Conservation (phyloP, 2,797 vertebrate species). For the Lerista edwardsae region DNA sequence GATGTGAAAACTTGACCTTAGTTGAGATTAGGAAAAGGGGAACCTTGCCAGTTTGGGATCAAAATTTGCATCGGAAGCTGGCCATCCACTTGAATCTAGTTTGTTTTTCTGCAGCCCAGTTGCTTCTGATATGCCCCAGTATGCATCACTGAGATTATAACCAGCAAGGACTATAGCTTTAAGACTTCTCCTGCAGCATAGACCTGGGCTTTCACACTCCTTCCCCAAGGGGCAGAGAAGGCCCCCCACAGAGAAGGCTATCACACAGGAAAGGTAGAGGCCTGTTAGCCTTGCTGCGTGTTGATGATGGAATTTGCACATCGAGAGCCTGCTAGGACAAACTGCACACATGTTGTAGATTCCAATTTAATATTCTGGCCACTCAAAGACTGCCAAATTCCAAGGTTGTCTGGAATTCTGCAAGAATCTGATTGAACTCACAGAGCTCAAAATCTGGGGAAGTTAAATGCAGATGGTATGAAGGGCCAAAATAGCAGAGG, state of each 20-base stretch:
- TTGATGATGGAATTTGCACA: too few relatives aligned
- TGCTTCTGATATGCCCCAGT: neutral
- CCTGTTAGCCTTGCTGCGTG: neutral
- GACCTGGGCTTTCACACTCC: neutral
- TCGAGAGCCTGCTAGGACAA: too few relatives aligned
- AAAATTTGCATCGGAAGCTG: neutral
- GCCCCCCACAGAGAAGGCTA: neutral
- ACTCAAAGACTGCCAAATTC: too few relatives aligned
- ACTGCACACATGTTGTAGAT: too few relatives aligned
- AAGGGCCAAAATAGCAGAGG: too few relatives aligned
- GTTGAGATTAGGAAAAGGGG: neutral
- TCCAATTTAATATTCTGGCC: too few relatives aligned
- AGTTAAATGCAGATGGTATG: too few relatives aligned
- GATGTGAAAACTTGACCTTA: neutral
- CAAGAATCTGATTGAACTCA: too few relatives aligned
- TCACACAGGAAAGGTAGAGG: neutral
- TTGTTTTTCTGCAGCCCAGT: neutral
- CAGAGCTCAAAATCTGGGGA: too few relatives aligned
- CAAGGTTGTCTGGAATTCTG: too few relatives aligned
- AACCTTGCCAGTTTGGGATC: neutral
- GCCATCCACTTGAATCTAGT: neutral
- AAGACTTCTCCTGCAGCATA: neutral
- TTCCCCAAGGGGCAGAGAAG: neutral
- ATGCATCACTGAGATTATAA: neutral
- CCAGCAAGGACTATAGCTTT: neutral